Percentiles rank a stretch among this genome's conserved stretches.
phyloP scores from a whole-genome alignment of 2,113 vertebrate genomes.

The Ameiurus melas region DNA sequence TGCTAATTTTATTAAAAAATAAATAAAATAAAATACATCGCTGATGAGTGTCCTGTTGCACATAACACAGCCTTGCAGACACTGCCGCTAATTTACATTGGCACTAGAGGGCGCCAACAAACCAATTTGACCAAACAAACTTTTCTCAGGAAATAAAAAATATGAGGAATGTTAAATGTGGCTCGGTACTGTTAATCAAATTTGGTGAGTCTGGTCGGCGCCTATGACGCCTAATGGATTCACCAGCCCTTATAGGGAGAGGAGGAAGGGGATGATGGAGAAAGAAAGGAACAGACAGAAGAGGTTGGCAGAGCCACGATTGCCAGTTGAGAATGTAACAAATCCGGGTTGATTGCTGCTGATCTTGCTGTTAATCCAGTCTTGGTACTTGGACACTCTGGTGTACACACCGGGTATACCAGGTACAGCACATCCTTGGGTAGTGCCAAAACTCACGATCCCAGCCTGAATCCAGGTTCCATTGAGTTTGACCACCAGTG shows the following conservation, averaged over 20 bases:
- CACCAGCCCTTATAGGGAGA: neutral
- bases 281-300: constrained; percentile 1
- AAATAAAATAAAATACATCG: too few relatives aligned
- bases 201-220: too few relatives aligned
- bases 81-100: too few relatives aligned
- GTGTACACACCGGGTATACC: constrained; percentile 80
- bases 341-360: constrained; percentile 32
- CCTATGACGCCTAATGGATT: too few relatives aligned
- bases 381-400: constrained; percentile 72
- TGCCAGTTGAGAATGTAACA: neutral
- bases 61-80: too few relatives aligned
- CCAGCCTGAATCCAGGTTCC: constrained; percentile 74
- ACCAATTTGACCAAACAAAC: too few relatives aligned
- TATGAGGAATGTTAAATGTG: too few relatives aligned
- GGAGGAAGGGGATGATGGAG: neutral
- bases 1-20: too few relatives aligned
- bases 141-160: too few relatives aligned
- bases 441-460: constrained; percentile 74
- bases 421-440: constrained; percentile 69
- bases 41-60: too few relatives aligned
- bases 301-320: neutral
- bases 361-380: constrained; percentile 67
- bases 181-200: too few relatives aligned
- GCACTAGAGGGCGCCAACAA: too few relatives aligned
- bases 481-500: constrained; percentile 70